phyloP scores from a whole-genome alignment of 2,888 invertebrate species.

The Agonopterix alstromeriana region DNA sequence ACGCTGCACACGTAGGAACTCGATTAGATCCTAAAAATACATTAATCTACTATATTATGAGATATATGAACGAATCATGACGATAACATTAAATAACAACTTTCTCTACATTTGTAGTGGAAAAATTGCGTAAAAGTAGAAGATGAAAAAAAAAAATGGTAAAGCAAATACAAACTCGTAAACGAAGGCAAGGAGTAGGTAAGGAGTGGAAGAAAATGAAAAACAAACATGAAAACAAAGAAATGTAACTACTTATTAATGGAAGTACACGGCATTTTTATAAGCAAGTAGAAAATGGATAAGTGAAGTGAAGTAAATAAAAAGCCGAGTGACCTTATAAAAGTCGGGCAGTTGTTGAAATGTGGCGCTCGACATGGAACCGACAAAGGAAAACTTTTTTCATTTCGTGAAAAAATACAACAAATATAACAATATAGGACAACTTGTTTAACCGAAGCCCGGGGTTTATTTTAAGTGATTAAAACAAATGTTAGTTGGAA shows the following conservation, averaged over 20 bases:
- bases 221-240: not conserved
- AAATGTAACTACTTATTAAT: not conserved
- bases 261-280: not conserved
- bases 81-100: too few relatives aligned
- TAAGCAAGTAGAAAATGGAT: constrained; percentile 3
- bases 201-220: not conserved
- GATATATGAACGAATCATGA: too few relatives aligned
- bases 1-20: too few relatives aligned
- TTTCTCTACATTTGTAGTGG: too few relatives aligned
- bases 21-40: too few relatives aligned
- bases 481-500: too few relatives aligned
- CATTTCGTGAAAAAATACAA: constrained; percentile 31
- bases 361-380: constrained; percentile 26
- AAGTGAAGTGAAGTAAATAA: constrained; percentile 11
- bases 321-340: constrained; percentile 12
- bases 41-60: not conserved
- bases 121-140: too few relatives aligned
- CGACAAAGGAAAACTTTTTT: constrained; percentile 47
- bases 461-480: too few relatives aligned
- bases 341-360: constrained; percentile 29
- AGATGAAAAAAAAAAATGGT: too few relatives aligned
- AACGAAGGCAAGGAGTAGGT: not conserved
- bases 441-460: too few relatives aligned
- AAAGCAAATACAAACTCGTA: not conserved
- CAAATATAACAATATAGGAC: too few relatives aligned